These are phyloP conservation scores for Coregonus suidteri DNA, from an alignment of 2,797 vertebrate genomes.

Conservation along the genomic window DNA sequence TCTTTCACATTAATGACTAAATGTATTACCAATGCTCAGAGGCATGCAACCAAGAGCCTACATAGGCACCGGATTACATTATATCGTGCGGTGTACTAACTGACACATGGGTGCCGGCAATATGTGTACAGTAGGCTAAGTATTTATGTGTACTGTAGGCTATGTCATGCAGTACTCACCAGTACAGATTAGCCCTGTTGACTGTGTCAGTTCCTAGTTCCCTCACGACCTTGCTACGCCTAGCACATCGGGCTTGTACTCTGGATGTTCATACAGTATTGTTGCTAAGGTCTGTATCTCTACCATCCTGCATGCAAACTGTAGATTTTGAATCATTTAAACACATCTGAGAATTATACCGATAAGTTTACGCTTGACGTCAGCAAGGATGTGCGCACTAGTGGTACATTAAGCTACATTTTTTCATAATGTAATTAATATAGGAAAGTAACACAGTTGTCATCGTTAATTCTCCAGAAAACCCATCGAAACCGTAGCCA, in stretches of 20 bases:
- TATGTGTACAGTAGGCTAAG: conserved; percentile 5
- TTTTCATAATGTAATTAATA: conserved; percentile 2
- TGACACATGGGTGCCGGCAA: not conserved
- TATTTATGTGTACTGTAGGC: not conserved
- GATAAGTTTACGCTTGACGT: not conserved
- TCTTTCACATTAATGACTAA: not conserved
- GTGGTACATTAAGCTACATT: not conserved
- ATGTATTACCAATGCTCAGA: not conserved
- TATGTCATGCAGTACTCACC: conserved; percentile 4
- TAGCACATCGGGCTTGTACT: not conserved
- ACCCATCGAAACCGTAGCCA: conserved; percentile 8
- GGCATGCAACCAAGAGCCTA: not conserved
- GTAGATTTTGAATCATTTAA: not conserved
- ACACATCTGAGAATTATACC: not conserved
- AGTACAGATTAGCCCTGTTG: conserved; percentile 1
- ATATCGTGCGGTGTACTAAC: not conserved
- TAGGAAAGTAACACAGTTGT: conserved; percentile 24
- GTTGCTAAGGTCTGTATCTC: not conserved
- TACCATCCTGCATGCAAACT: not conserved
- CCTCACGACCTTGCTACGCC: not conserved
- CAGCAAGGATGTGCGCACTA: not conserved
- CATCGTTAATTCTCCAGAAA: conserved; percentile 20
- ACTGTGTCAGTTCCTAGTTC: not conserved
- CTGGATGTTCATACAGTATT: not conserved
- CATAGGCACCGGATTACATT: not conserved